These are phyloP conservation scores for Siphonodentalium dalli DNA, from an alignment of 2,888 invertebrate species.

Conservation along the genomic window DNA sequence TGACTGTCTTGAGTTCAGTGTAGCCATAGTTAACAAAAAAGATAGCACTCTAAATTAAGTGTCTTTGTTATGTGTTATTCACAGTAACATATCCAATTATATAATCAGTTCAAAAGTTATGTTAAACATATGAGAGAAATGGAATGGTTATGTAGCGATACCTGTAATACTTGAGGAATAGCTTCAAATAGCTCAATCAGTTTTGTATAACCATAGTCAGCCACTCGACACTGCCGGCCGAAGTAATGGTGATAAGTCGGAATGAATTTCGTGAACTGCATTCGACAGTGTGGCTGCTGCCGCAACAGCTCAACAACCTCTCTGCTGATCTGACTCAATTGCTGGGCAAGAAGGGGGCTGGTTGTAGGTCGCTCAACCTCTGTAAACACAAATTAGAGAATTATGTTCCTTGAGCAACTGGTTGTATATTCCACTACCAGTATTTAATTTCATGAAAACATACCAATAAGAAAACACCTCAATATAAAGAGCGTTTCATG, in stretches of 20 bases:
- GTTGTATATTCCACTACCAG: too few relatives aligned
- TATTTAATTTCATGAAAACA: too few relatives aligned
- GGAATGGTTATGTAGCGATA: slow-evolving; percentile 63
- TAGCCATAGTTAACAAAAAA: too few relatives aligned
- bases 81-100: background rate
- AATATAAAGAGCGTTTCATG: too few relatives aligned
- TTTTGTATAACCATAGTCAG: slow-evolving; percentile 92
- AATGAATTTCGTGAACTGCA: slow-evolving; percentile 91
- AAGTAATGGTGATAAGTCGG: slow-evolving; percentile 96
- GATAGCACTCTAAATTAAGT: too few relatives aligned
- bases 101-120: too few relatives aligned
- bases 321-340: slow-evolving; percentile 81
- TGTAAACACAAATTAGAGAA: slow-evolving; percentile 6
- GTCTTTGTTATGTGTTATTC: background rate
- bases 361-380: slow-evolving; percentile 27
- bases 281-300: slow-evolving; percentile 83
- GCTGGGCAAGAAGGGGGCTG: slow-evolving; percentile 66
- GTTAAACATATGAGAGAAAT: background rate
- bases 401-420: too few relatives aligned
- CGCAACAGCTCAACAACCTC: slow-evolving; percentile 88
- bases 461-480: too few relatives aligned
- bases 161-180: slow-evolving; percentile 75
- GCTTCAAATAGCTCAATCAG: slow-evolving; percentile 90
- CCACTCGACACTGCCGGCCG: slow-evolving; percentile 88
- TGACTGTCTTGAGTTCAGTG: too few relatives aligned